These are phyloP conservation scores for Mamestra brassicae DNA, from an alignment of 2,888 invertebrate genomes.

Conservation along the genomic window DNA sequence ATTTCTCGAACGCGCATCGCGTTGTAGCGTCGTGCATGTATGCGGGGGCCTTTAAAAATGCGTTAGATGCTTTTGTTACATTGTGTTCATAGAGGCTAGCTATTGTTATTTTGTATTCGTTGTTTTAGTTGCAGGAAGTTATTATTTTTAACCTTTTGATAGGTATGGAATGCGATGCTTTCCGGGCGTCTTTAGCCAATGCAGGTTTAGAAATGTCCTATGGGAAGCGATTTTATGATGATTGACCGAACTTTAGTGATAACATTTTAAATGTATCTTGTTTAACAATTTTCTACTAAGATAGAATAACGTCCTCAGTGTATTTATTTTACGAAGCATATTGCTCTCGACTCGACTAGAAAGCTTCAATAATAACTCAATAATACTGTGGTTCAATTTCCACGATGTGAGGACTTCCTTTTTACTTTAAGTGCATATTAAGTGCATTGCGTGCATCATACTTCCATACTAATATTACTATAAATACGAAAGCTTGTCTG, in stretches of 20 bases:
- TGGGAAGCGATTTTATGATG: neutral
- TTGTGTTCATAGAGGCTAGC: constrained; percentile 14
- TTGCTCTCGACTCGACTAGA: neutral
- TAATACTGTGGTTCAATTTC: neutral
- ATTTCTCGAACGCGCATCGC: neutral
- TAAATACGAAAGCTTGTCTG: no score
- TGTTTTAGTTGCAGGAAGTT: constrained; percentile 20
- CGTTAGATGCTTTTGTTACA: constrained; percentile 23
- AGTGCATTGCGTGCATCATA: no score
- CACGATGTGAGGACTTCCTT: neutral
- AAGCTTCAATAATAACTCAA: neutral
- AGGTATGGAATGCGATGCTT: neutral
- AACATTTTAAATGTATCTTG: no score
- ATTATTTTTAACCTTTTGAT: constrained; percentile 13
- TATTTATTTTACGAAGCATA: neutral
- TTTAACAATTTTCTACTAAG: no score
- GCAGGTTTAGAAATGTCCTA: neutral
- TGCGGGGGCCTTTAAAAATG: constrained; percentile 8
- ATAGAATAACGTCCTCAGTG: no score
- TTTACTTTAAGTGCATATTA: neutral
- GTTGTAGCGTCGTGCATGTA: neutral
- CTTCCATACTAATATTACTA: no score
- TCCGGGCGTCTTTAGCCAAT: neutral
- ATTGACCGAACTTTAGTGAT: neutral
- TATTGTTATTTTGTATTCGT: constrained; percentile 25